Conservation (phyloP, 37 sponge, comb jelly and placozoan genomes). For the Hexactinellida sp. region DNA sequence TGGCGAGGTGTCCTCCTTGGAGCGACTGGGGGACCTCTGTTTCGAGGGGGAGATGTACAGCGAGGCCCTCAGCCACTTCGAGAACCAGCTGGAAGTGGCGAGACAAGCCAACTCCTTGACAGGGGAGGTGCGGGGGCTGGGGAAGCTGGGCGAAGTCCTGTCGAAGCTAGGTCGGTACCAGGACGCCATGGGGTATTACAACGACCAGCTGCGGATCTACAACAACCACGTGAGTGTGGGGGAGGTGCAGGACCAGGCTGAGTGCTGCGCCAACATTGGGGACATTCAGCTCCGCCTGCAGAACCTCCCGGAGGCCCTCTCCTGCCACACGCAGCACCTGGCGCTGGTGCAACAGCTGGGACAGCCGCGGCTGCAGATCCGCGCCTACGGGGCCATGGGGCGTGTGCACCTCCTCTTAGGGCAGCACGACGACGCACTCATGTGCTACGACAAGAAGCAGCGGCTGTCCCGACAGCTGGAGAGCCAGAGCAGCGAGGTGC, state of each 20-base stretch:
- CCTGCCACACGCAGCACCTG: slow-evolving; percentile 52
- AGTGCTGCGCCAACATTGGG: slow-evolving; percentile 78
- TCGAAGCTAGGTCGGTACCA: slow-evolving; percentile 40
- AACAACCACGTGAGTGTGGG: slow-evolving; percentile 1
- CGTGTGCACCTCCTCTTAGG: slow-evolving; percentile 63
- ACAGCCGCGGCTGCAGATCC: slow-evolving; percentile 43
- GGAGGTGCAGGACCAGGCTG: slow-evolving; percentile 55
- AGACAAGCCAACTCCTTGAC: not conserved
- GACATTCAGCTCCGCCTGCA: slow-evolving; percentile 52
- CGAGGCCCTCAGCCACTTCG: slow-evolving; percentile 13
- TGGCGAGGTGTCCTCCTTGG: not conserved
- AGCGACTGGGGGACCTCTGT: not conserved
- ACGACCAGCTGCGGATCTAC: slow-evolving; percentile 50
- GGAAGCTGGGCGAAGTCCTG: slow-evolving; percentile 64
- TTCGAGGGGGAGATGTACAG: not conserved
- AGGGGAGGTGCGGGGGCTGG: slow-evolving; percentile 19
- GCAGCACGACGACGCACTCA: slow-evolving; percentile 63
- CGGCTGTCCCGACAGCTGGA: slow-evolving; percentile 46
- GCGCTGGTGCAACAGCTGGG: slow-evolving; percentile 23
- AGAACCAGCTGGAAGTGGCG: slow-evolving; percentile 17
- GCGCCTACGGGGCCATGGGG: slow-evolving; percentile 83
- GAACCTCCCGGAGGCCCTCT: slow-evolving; percentile 43
- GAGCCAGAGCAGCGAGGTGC: slow-evolving; percentile 33
- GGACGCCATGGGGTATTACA: slow-evolving; percentile 67
- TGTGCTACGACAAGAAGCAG: slow-evolving; percentile 73